Conservation (phyloP, 92 coral and sea anemone species). For the Scolanthus callimorphus region DNA sequence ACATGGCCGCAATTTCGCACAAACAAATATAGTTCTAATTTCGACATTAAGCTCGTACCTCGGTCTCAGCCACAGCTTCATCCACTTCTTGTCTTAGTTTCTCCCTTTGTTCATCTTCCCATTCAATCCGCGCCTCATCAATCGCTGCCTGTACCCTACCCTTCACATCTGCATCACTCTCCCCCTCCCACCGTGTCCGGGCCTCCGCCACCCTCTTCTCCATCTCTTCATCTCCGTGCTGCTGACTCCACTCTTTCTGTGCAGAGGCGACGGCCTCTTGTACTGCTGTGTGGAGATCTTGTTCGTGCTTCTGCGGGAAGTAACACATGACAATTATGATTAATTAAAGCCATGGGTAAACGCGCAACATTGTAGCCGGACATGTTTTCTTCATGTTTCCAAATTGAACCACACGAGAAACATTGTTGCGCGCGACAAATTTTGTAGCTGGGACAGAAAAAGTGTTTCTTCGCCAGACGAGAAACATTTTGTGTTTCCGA, state of each 20-base stretch:
- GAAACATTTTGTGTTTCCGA: too few species aligned
- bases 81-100: slow-evolving; percentile 38
- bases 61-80: slow-evolving; percentile 14
- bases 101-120: slow-evolving; percentile 58
- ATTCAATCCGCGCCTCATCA: slow-evolving; percentile 44
- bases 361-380: too few species aligned
- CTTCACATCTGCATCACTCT: slow-evolving; percentile 51
- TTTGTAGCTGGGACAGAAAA: too few species aligned
- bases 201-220: slow-evolving; percentile 44
- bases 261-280: slow-evolving; percentile 54
- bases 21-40: too few species aligned
- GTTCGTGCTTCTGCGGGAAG: slow-evolving; percentile 39
- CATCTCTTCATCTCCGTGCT: slow-evolving; percentile 10
- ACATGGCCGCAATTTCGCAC: too few species aligned
- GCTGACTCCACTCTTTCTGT: slow-evolving; percentile 41
- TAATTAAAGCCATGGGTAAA: too few species aligned
- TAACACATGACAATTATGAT: too few species aligned
- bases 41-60: too few species aligned
- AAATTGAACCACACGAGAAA: too few species aligned
- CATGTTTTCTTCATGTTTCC: too few species aligned
- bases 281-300: slow-evolving; percentile 39
- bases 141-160: slow-evolving; percentile 47
- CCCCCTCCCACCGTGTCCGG: slow-evolving; percentile 24
- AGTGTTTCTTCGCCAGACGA: too few species aligned
- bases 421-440: too few species aligned